Base-by-base conservation (phyloP, 2,888 invertebrate genomes). In the Podabrus alpinus region DNA sequence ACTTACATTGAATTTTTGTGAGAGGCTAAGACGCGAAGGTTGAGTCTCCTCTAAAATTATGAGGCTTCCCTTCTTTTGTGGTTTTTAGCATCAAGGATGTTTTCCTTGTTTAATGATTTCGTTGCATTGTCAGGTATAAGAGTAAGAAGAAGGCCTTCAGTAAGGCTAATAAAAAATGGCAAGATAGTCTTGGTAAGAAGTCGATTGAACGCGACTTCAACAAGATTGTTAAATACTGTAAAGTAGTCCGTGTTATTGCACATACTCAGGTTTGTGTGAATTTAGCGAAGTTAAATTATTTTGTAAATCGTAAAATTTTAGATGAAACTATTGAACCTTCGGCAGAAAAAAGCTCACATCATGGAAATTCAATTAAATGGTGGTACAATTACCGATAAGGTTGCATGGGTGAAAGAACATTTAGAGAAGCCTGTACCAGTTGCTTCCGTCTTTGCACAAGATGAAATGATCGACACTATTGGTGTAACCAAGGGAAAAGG, bases 71-170 rank as follows among this genome's bases (percentile, higher is more conserved):
- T 89, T 89, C 88, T 88, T n/a, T 45, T 45, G 45, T 45, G 7
- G 7, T n/a, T 45, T 45, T 45, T n/a, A 45, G 45, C 13, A 7
- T 7, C 45, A 1, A n/a, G 45, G 45, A 45, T 24, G 9, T 45
- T 45, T 45, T 45, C n/a, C 45, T n/a, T 45, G n/a, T 45, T 45
- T 45, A 21, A 1, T 45, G 45, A n/a, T 45, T 45, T 45, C 7
- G n/a, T 45, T n/a, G n/a, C 45, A 45, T 45, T n/a, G 74, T 79
- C 88, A 99, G 99, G 99, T 98, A 97, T 91, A 96, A 97, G 90
- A 97, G 97, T 89, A 98, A 99, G 94, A 99, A 98, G 96, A 99
- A 98, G 97, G 99, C 99, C 80, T 99, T 99, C 90, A 96, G 97
- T 81, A 99, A 99, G 90, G 93, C 97, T 78, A 94, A 96, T 87